Percentiles rank a stretch among this genome's conserved stretches.
These are phyloP conservation scores for Leistus spinibarbis DNA, from an alignment of 2,888 invertebrate genomes.

Conservation along the genomic window DNA sequence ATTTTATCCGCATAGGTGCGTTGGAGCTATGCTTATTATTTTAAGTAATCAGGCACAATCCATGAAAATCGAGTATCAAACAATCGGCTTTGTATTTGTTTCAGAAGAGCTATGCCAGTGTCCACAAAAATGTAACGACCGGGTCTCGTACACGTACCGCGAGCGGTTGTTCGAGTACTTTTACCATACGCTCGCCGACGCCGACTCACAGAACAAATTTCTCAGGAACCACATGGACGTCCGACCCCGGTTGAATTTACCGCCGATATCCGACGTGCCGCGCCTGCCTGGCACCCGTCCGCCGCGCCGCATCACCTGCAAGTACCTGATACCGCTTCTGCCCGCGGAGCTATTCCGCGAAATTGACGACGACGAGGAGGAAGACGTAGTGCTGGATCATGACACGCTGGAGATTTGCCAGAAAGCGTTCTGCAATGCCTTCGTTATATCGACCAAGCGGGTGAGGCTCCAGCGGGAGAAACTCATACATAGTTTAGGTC, in stretches of 20 bases:
- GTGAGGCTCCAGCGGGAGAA: slow-evolving; percentile 60
- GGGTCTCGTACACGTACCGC: slow-evolving; percentile 57
- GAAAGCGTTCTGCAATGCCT: slow-evolving; percentile 63
- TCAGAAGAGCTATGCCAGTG: slow-evolving; percentile 61
- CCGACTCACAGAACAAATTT: slow-evolving; percentile 59
- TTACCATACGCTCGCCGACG: slow-evolving; percentile 58
- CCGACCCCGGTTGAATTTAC: slow-evolving; percentile 53
- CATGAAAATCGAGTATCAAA: background rate
- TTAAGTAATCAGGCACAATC: background rate
- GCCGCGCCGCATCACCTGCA: slow-evolving; percentile 60
- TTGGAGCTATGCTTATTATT: no score
- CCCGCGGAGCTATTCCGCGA: slow-evolving; percentile 3
- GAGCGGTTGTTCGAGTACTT: slow-evolving; percentile 59
- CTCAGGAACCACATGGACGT: slow-evolving; percentile 60
- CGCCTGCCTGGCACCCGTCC: slow-evolving; percentile 50
- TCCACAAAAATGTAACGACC: slow-evolving; percentile 61
- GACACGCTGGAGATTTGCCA: slow-evolving; percentile 59
- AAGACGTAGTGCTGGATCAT: slow-evolving; percentile 36
- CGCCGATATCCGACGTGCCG: slow-evolving; percentile 13
- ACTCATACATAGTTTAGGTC: slow-evolving; percentile 57
- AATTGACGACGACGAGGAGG: slow-evolving; percentile 40
- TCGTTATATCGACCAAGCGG: slow-evolving; percentile 62
- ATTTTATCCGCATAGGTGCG: no score
- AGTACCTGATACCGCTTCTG: slow-evolving; percentile 59
- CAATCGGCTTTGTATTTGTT: slow-evolving; percentile 45